A percentile compares a stretch with the other conserved stretches of the same genome.
Conservation (phyloP, 2,797 vertebrate genomes). For the Dipus sagitta region DNA sequence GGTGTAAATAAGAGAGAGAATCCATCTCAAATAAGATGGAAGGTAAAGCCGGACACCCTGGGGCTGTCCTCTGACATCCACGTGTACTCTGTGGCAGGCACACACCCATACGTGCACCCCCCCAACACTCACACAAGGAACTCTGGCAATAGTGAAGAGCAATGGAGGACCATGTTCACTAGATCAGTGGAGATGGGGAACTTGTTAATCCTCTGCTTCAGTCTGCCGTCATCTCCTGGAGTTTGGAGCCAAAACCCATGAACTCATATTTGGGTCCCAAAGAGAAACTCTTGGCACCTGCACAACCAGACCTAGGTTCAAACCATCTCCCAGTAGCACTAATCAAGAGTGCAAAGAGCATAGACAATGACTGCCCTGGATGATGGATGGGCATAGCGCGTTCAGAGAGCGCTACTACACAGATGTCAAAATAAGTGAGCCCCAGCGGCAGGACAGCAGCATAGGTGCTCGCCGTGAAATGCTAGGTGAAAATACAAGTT, state of each 20-base stretch:
- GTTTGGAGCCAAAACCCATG: neutral
- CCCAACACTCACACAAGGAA: neutral
- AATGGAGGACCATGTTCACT: neutral
- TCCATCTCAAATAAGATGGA: no score
- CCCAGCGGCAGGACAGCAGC: neutral
- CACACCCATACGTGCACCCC: no score
- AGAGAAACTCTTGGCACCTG: neutral
- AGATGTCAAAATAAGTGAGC: neutral
- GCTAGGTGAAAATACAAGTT: neutral
- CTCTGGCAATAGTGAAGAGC: neutral
- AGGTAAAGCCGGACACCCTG: no score
- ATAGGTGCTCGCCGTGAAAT: neutral
- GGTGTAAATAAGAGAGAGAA: no score
- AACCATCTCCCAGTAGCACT: neutral
- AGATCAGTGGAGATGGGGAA: neutral
- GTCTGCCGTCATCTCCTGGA: neutral
- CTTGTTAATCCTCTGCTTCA: neutral
- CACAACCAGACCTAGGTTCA: accelerated
- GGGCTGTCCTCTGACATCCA: no score
- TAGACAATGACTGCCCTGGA: accelerated
- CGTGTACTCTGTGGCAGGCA: no score
- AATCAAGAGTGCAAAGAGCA: neutral
- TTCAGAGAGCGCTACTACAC: neutral
- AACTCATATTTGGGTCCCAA: neutral
- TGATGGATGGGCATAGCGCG: neutral